phyloP scores from a whole-genome alignment of 2,113 vertebrate species.

The Indicator maculatus region DNA sequence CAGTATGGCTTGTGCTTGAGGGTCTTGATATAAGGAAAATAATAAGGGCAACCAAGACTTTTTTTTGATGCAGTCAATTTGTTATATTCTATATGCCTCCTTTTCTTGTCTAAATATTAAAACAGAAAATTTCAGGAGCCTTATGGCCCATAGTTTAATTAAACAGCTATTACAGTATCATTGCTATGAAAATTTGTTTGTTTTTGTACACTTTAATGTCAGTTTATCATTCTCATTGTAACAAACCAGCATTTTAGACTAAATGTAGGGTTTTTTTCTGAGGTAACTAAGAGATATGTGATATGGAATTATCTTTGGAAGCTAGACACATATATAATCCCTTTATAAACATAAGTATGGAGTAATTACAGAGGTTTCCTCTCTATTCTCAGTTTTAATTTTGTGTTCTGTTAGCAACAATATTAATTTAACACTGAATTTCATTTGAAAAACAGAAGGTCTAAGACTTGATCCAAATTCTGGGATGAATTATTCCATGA shows the following conservation, averaged over 20 bases:
- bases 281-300: neutral
- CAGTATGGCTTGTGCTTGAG: neutral
- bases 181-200: neutral
- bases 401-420: neutral
- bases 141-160: neutral
- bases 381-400: neutral
- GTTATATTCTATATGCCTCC: neutral
- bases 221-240: neutral
- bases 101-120: neutral
- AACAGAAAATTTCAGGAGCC: neutral
- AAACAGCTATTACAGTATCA: neutral
- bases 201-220: neutral
- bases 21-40: neutral
- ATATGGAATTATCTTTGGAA: neutral
- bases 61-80: neutral
- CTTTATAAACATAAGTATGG: neutral
- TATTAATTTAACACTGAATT: neutral
- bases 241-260: neutral
- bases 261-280: neutral
- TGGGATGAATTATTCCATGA: conserved; percentile 44
- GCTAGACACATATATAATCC: neutral
- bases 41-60: rapidly evolving
- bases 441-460: conserved; percentile 10
- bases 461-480: conserved; percentile 4
- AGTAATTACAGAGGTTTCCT: neutral